Conservation (phyloP, 2,888 invertebrate species). For the Ormyrus pomaceus region DNA sequence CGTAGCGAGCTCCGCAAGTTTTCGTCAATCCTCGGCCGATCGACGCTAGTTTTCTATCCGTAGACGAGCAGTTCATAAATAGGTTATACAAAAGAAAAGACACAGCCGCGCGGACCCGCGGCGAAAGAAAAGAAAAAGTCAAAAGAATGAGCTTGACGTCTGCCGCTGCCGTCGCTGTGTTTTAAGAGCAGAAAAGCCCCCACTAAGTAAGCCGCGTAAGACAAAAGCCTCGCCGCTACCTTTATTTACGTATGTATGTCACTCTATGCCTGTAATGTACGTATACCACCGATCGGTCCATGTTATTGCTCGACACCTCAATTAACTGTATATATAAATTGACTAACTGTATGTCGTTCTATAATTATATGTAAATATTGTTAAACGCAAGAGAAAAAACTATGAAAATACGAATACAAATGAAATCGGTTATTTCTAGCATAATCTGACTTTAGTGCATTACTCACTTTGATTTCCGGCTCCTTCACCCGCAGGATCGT, state of each 20-base stretch:
- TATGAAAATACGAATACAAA: conserved; percentile 51
- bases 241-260: conserved; percentile 41
- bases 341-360: conserved; percentile 63
- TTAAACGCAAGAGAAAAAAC: conserved; percentile 60
- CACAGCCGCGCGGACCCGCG: neutral
- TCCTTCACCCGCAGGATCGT: conserved; percentile 82
- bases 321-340: conserved; percentile 66
- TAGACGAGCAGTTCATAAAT: conserved; percentile 28
- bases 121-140: conserved; percentile 7
- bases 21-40: conserved; percentile 28
- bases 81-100: neutral
- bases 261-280: conserved; percentile 39
- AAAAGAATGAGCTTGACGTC: conserved; percentile 20
- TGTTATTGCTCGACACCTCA: conserved; percentile 63
- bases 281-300: conserved; percentile 58
- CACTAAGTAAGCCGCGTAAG: neutral
- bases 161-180: neutral
- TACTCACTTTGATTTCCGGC: conserved; percentile 82
- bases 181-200: neutral
- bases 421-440: conserved; percentile 72
- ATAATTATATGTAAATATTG: conserved; percentile 68
- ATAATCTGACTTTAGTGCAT: conserved; percentile 63
- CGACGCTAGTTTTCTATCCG: conserved; percentile 39
- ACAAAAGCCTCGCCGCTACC: conserved; percentile 10
- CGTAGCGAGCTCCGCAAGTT: neutral